Conservation (phyloP, 2,888 invertebrate genomes). For the Cheiracanthium punctorium region DNA sequence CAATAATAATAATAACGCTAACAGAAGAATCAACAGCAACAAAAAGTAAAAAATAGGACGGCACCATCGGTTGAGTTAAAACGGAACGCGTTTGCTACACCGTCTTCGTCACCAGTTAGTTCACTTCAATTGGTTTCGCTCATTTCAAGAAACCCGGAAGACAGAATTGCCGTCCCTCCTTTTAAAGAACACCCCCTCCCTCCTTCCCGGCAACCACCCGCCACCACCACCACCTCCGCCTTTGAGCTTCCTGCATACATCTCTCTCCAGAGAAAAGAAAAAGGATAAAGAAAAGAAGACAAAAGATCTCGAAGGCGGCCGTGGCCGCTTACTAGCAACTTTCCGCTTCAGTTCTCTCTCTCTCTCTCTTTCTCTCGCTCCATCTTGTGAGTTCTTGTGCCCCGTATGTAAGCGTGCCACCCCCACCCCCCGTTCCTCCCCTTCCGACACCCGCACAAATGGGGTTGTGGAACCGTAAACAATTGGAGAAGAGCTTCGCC, state of each 20-base stretch:
- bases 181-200: background rate
- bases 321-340: slow-evolving; percentile 69
- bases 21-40: slow-evolving; percentile 57
- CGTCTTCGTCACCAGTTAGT: slow-evolving; percentile 60
- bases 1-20: slow-evolving; percentile 67
- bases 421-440: slow-evolving; percentile 17
- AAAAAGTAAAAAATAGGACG: slow-evolving; percentile 22
- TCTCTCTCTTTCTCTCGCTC: background rate
- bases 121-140: slow-evolving; percentile 70
- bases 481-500: slow-evolving; percentile 56
- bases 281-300: slow-evolving; percentile 64
- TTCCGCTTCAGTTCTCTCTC: slow-evolving; percentile 62
- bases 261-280: slow-evolving; percentile 8
- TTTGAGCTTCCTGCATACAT: slow-evolving; percentile 30
- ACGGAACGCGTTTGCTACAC: slow-evolving; percentile 47
- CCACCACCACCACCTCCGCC: background rate
- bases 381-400: slow-evolving; percentile 59
- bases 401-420: slow-evolving; percentile 42
- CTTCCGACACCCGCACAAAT: slow-evolving; percentile 70
- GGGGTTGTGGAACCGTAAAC: slow-evolving; percentile 70
- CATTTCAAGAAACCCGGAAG: slow-evolving; percentile 70
- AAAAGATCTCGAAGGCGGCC: slow-evolving; percentile 62
- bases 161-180: slow-evolving; percentile 57
- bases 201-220: background rate
- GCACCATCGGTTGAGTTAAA: slow-evolving; percentile 64